Evolutionary conservation across 2,797 vertebrate genomes (phyloP), one percentile per base, ranked within the genome.

Genomic region (Coregonus ussuriensis): DNA sequence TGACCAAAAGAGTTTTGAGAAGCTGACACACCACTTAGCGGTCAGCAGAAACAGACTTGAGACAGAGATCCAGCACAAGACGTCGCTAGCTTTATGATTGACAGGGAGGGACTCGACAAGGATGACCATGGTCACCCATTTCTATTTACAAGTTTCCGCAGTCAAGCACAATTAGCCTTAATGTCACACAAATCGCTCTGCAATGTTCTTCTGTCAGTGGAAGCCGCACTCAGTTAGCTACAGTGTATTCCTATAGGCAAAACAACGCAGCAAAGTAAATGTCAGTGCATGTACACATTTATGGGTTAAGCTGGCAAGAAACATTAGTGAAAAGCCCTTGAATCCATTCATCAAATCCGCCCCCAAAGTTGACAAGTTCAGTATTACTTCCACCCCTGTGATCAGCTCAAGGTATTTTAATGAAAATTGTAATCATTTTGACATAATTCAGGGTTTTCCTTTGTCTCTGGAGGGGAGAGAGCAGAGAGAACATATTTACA

Each of bases 341-440:
- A 59, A 59, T n/a, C n/a, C 18, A 7, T n/a, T 59, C 18, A n/a
- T 66, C 47, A 67, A 25, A 75, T 65, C 65, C 3, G 29, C 65
- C 41, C 25, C 41, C 2, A 18, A 67, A 63, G 13, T 16, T 47
- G 35, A 18, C 35, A 21, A 5, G 35, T 21, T 77, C 74, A 66
- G n/a, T 65, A 76, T 76, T 82, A 82, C 56, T 84, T 84, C 80
- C 80, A 79, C 72, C 47, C 51, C 52, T 74, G 68, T 74, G 59
- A 73, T 70, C 29, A 53, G 33, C 74, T 63, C 51, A 68, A 80
- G 54, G 67, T 75, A 47, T 78, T 78, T 31, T 78, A 75, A 75
- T 71, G 62, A 75, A 11, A 53, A 33, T 62, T 78, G 53, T 62
- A 67, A 74, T 68, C 21, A 71, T 72, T 68, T 74, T 80, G 74